A percentile compares a stretch with the other conserved stretches of the same genome.
Conservation (phyloP, 2,113 vertebrate genomes). For the Mustela lutreola region DNA sequence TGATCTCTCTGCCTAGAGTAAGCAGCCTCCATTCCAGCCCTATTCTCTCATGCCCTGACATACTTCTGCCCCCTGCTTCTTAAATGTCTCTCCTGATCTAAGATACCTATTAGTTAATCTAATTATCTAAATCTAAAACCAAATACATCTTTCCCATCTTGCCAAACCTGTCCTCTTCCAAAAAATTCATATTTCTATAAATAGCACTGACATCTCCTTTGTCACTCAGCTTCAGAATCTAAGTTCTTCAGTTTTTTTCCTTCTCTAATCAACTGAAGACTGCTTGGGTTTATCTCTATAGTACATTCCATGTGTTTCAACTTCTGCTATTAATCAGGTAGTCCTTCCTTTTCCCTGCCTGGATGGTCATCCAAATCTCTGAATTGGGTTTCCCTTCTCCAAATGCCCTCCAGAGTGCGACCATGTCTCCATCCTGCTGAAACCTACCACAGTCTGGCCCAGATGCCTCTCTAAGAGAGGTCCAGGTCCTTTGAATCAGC, state of each 20-base stretch:
- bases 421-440: background rate
- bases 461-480: background rate
- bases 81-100: background rate
- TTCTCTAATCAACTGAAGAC: constrained; percentile 39
- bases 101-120: background rate
- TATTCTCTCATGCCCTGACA: background rate
- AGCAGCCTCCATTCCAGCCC: background rate
- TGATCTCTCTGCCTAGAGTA: background rate
- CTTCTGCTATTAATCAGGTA: background rate
- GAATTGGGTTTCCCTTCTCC: background rate
- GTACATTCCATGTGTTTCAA: constrained; percentile 24
- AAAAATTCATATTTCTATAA: background rate
- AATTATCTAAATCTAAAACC: constrained; percentile 34
- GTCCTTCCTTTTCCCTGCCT: background rate
- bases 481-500: background rate
- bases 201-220: background rate
- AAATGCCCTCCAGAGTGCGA: constrained; percentile 1
- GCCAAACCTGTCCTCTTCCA: background rate
- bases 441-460: background rate
- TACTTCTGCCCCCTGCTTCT: background rate
- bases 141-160: background rate
- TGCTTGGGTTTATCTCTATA: background rate
- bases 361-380: background rate
- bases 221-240: background rate
- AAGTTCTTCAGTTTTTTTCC: constrained; percentile 29